These are phyloP conservation scores for Hypomecis atomaria DNA, from an alignment of 2,888 invertebrate species.

Conservation along the genomic window DNA sequence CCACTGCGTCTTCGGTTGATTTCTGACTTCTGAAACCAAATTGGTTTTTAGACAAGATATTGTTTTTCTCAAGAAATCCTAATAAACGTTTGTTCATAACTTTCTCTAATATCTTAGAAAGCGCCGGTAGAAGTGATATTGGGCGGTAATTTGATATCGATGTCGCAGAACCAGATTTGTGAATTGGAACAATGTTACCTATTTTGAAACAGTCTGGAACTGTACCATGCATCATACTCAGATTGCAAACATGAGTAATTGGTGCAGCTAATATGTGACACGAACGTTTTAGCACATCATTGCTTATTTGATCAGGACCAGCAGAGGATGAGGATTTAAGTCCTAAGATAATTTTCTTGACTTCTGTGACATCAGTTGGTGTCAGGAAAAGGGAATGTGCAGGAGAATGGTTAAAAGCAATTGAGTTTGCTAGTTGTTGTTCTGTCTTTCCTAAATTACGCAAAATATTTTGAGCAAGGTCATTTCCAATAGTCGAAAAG, in stretches of 20 bases:
- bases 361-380: neutral
- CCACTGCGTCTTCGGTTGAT: slow-evolving; percentile 8
- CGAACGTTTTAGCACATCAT: slow-evolving; percentile 1
- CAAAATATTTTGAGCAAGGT: slow-evolving; percentile 6
- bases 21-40: slow-evolving; percentile 6
- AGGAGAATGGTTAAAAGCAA: neutral
- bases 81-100: slow-evolving; percentile 10
- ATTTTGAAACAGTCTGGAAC: slow-evolving; percentile 4
- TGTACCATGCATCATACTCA: neutral
- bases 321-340: slow-evolving; percentile 2
- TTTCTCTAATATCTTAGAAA: slow-evolving; percentile 11
- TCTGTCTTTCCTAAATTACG: slow-evolving; percentile 1
- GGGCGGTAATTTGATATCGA: neutral
- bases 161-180: neutral
- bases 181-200: neutral
- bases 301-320: slow-evolving; percentile 7
- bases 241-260: slow-evolving; percentile 2
- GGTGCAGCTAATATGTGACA: neutral
- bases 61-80: slow-evolving; percentile 1
- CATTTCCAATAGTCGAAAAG: slow-evolving; percentile 12
- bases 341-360: neutral
- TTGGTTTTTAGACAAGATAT: neutral
- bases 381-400: slow-evolving; percentile 1
- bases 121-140: neutral
- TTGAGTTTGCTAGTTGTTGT: neutral